phyloP scores from a whole-genome alignment of 2,888 invertebrate genomes.

The Andricus quercusramuli region DNA sequence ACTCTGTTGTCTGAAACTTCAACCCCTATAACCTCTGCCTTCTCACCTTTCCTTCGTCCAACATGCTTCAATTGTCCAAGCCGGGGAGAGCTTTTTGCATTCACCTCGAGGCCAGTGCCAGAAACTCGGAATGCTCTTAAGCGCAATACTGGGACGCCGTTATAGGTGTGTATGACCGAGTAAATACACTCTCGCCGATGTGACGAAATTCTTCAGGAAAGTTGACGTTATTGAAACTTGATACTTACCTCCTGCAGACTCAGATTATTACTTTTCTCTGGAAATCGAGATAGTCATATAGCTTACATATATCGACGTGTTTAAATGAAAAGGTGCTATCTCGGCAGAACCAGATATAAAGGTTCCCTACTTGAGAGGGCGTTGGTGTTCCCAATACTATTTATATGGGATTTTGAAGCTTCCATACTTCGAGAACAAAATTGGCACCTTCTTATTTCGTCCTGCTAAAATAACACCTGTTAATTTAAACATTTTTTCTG shows the following conservation, averaged over 20 bases:
- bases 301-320: not conserved
- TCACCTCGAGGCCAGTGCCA: not conserved
- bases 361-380: too few species aligned
- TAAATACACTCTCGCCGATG: slow-evolving; percentile 9
- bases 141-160: not conserved
- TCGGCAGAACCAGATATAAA: too few species aligned
- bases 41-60: slow-evolving; percentile 43
- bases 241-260: slow-evolving; percentile 2
- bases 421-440: too few species aligned
- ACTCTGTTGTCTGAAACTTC: slow-evolving; percentile 68
- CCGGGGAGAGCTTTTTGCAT: slow-evolving; percentile 43
- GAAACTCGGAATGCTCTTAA: slow-evolving; percentile 9
- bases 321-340: too few species aligned
- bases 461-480: too few species aligned
- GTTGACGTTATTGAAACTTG: slow-evolving; percentile 33
- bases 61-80: slow-evolving; percentile 49
- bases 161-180: not conserved
- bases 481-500: too few species aligned
- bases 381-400: too few species aligned
- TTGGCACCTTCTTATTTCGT: too few species aligned
- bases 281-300: not conserved
- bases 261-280: slow-evolving; percentile 30
- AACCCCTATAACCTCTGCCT: slow-evolving; percentile 49
- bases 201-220: slow-evolving; percentile 29
- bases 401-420: too few species aligned